Conservation (phyloP, 1,140 invertebrate genomes). For the Uloborus diversus region DNA sequence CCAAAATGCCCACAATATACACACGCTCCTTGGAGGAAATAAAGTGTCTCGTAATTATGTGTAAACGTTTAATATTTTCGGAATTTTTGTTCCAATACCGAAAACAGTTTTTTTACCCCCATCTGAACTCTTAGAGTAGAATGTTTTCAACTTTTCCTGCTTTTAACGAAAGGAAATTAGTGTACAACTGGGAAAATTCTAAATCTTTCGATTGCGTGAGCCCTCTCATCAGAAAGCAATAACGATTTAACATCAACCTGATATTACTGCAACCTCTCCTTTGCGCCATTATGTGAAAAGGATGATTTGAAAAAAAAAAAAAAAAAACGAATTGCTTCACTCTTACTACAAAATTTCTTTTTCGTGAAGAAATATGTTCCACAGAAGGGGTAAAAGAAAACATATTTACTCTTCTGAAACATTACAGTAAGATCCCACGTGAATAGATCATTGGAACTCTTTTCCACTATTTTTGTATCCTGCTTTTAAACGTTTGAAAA, state of each 20-base stretch:
- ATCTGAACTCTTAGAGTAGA: not conserved
- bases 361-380: no score
- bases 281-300: not conserved
- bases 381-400: no score
- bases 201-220: conserved; percentile 44
- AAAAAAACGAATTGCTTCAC: not conserved
- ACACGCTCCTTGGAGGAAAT: not conserved
- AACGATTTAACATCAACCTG: conserved; percentile 38
- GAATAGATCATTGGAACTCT: no score
- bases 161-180: conserved; percentile 34
- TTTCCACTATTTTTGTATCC: no score
- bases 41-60: conserved; percentile 2
- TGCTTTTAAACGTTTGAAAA: no score
- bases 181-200: conserved; percentile 24
- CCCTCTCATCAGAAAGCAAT: conserved; percentile 40
- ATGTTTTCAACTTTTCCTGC: conserved; percentile 14
- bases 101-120: not conserved
- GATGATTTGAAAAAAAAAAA: conserved; percentile 7
- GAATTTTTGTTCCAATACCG: not conserved
- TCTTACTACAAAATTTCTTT: no score
- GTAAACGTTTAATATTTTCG: conserved; percentile 23
- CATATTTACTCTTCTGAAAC: no score
- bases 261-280: not conserved
- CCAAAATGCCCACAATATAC: no score
- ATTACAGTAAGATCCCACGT: no score